Conservation (phyloP, 2,888 invertebrate genomes). For the Ormyrus pomaceus region DNA sequence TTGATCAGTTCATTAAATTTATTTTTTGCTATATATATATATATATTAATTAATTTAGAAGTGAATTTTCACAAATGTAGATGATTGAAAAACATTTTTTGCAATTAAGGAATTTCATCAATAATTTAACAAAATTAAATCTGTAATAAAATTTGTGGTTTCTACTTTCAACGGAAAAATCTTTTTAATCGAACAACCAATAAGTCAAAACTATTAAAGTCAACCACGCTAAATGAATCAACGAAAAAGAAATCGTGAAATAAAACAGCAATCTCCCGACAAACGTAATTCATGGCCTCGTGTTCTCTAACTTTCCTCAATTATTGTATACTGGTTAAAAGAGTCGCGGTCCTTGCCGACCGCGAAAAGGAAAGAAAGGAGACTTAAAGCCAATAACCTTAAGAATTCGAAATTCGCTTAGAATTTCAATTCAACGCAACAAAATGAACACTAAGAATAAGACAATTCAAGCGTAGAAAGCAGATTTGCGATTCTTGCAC, state of each 20-base stretch:
- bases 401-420: slow-evolving; percentile 49
- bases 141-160: not conserved
- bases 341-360: slow-evolving; percentile 5
- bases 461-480: not conserved
- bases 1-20: not conserved
- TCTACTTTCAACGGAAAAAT: not conserved
- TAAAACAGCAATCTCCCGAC: slow-evolving; percentile 17
- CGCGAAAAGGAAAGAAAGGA: too few relatives aligned
- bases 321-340: slow-evolving; percentile 13
- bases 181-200: not conserved
- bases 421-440: slow-evolving; percentile 6
- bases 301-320: slow-evolving; percentile 46
- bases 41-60: not conserved
- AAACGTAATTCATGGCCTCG: slow-evolving; percentile 19
- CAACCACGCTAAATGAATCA: not conserved
- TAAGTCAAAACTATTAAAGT: not conserved
- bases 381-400: slow-evolving; percentile 39
- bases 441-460: not conserved
- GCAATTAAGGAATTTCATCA: too few relatives aligned
- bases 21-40: not conserved
- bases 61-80: not conserved
- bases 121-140: too few relatives aligned
- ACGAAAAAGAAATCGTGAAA: not conserved
- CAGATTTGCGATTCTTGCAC: not conserved
- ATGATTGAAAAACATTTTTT: not conserved